These are phyloP conservation scores for Peromyscus nudipes DNA, from an alignment of 2,797 vertebrate species.

Conservation along the genomic window DNA sequence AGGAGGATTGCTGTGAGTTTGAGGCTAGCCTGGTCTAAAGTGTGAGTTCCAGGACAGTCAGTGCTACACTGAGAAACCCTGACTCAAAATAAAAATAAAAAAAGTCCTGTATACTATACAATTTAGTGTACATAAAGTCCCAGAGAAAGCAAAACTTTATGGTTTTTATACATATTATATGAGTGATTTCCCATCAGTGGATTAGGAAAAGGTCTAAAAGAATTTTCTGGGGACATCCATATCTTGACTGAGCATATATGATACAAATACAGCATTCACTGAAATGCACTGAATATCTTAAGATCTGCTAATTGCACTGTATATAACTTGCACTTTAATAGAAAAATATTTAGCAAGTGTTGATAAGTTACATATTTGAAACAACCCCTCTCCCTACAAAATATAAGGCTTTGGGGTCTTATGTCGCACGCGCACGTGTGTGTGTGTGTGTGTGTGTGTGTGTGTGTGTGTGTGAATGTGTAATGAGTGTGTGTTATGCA, in stretches of 20 bases:
- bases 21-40: too few relatives aligned
- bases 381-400: not conserved
- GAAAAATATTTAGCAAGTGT: not conserved
- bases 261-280: not conserved
- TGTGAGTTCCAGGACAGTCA: too few relatives aligned
- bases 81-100: too few relatives aligned
- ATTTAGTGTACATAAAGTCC: not conserved
- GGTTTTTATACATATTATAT: not conserved
- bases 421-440: not conserved
- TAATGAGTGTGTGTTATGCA: not conserved
- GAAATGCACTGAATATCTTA: not conserved
- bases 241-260: not conserved
- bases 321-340: not conserved
- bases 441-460: not conserved
- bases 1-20: too few relatives aligned
- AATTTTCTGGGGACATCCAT: not conserved
- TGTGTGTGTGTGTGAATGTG: not conserved
- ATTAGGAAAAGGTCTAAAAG: not conserved
- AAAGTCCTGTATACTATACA: not conserved
- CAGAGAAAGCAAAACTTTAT: not conserved
- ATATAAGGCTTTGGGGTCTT: constrained; percentile 12
- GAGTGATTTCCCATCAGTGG: not conserved
- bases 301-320: not conserved
- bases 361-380: not conserved
- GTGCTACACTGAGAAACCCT: too few relatives aligned